phyloP scores from a whole-genome alignment of 2,797 vertebrate genomes.

The Myotis pilosus region DNA sequence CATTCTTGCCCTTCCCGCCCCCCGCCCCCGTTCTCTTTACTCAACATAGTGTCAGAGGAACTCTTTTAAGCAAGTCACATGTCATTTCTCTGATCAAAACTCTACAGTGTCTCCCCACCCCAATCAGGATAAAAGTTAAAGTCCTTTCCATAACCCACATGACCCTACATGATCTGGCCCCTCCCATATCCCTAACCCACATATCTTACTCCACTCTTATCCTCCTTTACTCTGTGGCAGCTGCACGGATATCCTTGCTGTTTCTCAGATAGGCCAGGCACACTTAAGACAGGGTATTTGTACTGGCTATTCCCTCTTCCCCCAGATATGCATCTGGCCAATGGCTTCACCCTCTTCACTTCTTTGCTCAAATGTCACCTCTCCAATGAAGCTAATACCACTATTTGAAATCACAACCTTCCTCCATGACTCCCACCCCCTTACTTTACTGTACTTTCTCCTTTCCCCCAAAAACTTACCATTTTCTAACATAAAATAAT shows the following conservation, averaged over 20 bases:
- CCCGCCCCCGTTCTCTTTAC: not conserved
- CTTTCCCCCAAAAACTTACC: not conserved
- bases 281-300: not conserved
- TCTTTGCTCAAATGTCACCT: not conserved
- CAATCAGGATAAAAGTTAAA: not conserved
- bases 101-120: not conserved
- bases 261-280: not conserved
- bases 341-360: not conserved
- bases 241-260: not conserved
- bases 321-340: not conserved
- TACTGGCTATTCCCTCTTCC: not conserved
- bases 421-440: not conserved
- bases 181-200: not conserved
- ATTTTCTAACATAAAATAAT: not conserved
- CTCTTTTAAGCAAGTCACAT: not conserved
- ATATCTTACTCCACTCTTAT: too few relatives aligned
- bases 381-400: not conserved
- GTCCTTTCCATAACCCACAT: not conserved
- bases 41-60: not conserved
- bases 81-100: not conserved
- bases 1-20: not conserved
- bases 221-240: not conserved
- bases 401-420: not conserved
- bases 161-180: not conserved
- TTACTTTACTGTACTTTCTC: not conserved